Evolutionary conservation across 1,140 invertebrate species (phyloP).

Genomic region (Bombyx mandarina): DNA sequence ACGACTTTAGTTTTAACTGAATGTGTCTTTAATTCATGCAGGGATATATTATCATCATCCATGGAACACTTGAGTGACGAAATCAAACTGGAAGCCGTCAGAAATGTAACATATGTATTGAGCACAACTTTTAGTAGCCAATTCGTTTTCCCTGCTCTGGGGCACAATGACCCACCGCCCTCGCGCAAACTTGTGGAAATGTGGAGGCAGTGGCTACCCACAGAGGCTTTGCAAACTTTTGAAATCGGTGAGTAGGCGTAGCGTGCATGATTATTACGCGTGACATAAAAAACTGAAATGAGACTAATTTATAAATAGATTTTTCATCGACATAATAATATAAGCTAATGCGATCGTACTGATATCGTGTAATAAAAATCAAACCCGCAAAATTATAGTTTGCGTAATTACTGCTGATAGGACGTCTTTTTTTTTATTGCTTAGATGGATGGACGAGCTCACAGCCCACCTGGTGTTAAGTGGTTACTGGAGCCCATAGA

Average conservation of each 20-base stretch:
- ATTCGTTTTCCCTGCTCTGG: constrained; percentile 86
- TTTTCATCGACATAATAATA: too few relatives aligned
- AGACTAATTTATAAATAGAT: too few relatives aligned
- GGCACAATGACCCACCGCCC: constrained; percentile 82
- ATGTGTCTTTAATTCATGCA: constrained; percentile 10
- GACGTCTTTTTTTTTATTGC: too few relatives aligned
- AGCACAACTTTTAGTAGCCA: constrained; percentile 83
- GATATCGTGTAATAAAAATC: too few relatives aligned
- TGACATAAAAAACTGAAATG: too few relatives aligned
- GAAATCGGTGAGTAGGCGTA: constrained; percentile 74
- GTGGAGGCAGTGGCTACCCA: constrained; percentile 86
- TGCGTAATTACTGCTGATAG: too few relatives aligned
- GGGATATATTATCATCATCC: constrained; percentile 59
- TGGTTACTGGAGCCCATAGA: too few relatives aligned
- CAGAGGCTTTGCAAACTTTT: constrained; percentile 83
- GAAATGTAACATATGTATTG: constrained; percentile 84
- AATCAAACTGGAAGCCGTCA: constrained; percentile 77
- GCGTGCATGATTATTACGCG: neutral
- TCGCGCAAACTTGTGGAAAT: constrained; percentile 77
- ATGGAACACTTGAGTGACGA: constrained; percentile 71
- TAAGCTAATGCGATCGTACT: too few relatives aligned
- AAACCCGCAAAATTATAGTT: too few relatives aligned
- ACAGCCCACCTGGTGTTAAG: too few relatives aligned
- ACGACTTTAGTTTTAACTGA: too few relatives aligned
- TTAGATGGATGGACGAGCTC: too few relatives aligned